These are phyloP conservation scores for Eulemur macaco DNA, from an alignment of 2,113 vertebrate species.

Conservation along the genomic window DNA sequence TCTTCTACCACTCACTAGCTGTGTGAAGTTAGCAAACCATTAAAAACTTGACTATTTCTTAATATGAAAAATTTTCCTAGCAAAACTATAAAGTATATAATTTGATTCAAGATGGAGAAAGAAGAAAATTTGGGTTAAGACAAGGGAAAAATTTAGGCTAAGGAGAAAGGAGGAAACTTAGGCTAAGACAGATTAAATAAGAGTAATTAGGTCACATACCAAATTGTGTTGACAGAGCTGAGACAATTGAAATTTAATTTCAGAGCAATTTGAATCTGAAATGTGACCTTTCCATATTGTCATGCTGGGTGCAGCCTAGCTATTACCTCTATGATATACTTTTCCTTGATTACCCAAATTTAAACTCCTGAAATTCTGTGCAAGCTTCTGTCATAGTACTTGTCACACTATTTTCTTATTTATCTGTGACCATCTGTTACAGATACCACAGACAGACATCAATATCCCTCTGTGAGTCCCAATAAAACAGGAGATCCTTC, in stretches of 20 bases:
- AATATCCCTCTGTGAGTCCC: not conserved
- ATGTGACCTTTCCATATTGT: not conserved
- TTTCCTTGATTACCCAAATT: not conserved
- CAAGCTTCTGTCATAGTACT: not conserved
- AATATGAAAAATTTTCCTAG: not conserved
- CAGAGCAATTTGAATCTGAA: slow-evolving; percentile 3
- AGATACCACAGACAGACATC: not conserved
- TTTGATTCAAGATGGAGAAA: not conserved
- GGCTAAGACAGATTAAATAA: not conserved
- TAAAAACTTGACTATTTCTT: not conserved
- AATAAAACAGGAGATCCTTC: not conserved
- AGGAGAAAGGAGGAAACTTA: not conserved
- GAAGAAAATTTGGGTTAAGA: not conserved
- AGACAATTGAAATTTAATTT: slow-evolving; percentile 2
- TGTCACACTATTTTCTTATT: not conserved
- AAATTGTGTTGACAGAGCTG: slow-evolving; percentile 15
- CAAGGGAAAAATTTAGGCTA: not conserved
- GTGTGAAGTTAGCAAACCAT: not conserved
- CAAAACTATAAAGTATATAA: not conserved
- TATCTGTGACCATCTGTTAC: not conserved
- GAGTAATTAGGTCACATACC: not conserved
- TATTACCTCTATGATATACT: not conserved
- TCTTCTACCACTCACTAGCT: not conserved
- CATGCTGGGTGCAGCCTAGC: not conserved
- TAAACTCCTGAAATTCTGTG: not conserved